A percentile compares a stretch with the other conserved stretches of the same genome.
Conservation (phyloP, 2,797 vertebrate species). For the Atherinosoma microstoma region DNA sequence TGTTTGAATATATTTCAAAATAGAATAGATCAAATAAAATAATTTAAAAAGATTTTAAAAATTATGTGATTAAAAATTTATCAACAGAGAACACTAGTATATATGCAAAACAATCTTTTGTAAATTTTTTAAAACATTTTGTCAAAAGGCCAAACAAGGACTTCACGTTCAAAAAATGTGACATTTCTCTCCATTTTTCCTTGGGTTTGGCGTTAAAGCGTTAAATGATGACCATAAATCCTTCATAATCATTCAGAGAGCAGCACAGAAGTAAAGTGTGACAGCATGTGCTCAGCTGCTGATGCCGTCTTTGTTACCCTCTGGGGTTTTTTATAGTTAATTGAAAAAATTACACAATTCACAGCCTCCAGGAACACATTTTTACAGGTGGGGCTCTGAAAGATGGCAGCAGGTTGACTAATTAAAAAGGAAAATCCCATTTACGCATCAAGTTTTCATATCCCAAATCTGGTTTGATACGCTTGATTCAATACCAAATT, state of each 20-base stretch:
- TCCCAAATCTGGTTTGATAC: slow-evolving; percentile 55
- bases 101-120: no score
- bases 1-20: no score
- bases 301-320: slow-evolving; percentile 20
- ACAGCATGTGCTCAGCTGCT: slow-evolving; percentile 25
- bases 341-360: slow-evolving; percentile 52
- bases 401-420: slow-evolving; percentile 52
- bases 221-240: no score
- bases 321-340: slow-evolving; percentile 46
- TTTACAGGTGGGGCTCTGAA: slow-evolving; percentile 47
- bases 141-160: no score
- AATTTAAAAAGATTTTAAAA: no score
- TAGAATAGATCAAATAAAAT: no score
- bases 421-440: slow-evolving; percentile 76
- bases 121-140: no score
- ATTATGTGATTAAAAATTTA: no score
- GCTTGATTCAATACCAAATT: slow-evolving; percentile 67
- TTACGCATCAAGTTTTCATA: slow-evolving; percentile 60
- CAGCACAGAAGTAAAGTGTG: slow-evolving; percentile 2
- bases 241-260: background rate
- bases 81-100: no score
- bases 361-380: slow-evolving; percentile 27
- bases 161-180: no score
- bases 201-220: no score
- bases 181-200: no score